Conservation (phyloP, 2,113 vertebrate genomes). For the Sialia sialis region DNA sequence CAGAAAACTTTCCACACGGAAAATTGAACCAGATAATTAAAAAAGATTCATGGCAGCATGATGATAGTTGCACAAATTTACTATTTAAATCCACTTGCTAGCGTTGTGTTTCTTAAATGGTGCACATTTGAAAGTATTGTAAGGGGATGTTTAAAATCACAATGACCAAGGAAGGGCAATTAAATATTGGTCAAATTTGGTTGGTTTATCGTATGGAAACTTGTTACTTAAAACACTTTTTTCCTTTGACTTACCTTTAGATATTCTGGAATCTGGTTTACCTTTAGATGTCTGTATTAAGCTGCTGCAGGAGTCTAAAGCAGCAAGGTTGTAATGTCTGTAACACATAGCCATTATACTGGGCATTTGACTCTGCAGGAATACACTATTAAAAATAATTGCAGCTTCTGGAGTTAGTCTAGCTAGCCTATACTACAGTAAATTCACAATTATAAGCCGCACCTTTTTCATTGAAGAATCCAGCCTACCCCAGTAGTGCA, state of each 20-base stretch:
- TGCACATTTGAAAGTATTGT: neutral
- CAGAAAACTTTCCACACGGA: neutral
- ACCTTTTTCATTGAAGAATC: no score
- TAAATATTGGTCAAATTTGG: neutral
- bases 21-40: neutral
- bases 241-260: neutral
- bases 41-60: neutral
- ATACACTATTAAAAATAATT: neutral
- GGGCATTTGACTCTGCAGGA: neutral
- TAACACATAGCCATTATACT: neutral
- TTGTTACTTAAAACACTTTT: neutral
- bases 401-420: neutral
- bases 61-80: neutral
- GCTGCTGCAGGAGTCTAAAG: neutral
- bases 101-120: neutral
- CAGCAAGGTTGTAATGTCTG: neutral
- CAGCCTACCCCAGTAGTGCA: no score
- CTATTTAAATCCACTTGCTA: neutral
- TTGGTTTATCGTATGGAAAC: neutral
- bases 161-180: neutral
- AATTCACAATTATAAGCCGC: no score
- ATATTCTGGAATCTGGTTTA: neutral
- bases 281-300: neutral
- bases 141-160: neutral
- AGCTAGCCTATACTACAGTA: fast-evolving